Percentiles rank a stretch among this genome's conserved stretches.
Conservation (phyloP, 2,797 vertebrate species). For the Hydrolagus colliei region DNA sequence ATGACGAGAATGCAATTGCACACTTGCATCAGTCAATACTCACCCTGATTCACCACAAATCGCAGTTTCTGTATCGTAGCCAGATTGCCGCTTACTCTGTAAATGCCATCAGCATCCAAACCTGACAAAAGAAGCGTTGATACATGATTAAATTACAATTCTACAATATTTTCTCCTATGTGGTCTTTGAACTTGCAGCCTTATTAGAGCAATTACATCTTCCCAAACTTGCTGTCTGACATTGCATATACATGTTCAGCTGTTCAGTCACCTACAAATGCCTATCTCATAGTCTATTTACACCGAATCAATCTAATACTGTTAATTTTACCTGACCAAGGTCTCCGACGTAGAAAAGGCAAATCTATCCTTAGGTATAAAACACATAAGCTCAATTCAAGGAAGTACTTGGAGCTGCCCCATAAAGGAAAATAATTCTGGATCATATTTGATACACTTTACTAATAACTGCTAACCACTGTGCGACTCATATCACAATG, state of each 20-base stretch:
- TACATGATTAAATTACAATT: conserved; percentile 30
- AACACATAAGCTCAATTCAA: conserved; percentile 6
- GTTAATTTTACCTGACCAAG: conserved; percentile 25
- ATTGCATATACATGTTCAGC: conserved; percentile 14
- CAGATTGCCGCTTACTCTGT: conserved; percentile 82
- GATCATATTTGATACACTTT: too few relatives aligned
- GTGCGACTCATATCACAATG: too few relatives aligned
- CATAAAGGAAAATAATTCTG: neutral
- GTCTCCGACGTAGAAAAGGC: neutral
- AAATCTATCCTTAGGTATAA: neutral
- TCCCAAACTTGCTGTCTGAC: conserved; percentile 25
- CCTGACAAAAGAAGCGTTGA: conserved; percentile 51
- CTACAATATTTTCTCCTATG: conserved; percentile 18
- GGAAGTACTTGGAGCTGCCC: too few relatives aligned
- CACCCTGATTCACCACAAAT: conserved; percentile 81
- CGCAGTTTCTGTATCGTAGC: conserved; percentile 80
- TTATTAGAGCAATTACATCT: conserved; percentile 31
- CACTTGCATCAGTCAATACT: conserved; percentile 48
- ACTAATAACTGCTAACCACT: too few relatives aligned
- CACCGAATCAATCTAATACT: conserved; percentile 16
- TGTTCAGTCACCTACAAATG: conserved; percentile 17
- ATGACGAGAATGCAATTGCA: conserved; percentile 24
- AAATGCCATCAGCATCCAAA: conserved; percentile 75
- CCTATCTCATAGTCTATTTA: conserved; percentile 23
- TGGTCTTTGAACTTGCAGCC: conserved; percentile 18